A percentile compares a stretch with the other conserved stretches of the same genome.
These are phyloP conservation scores for Tympanoctomys barrerae DNA, from an alignment of 2,797 vertebrate species.

Conservation along the genomic window DNA sequence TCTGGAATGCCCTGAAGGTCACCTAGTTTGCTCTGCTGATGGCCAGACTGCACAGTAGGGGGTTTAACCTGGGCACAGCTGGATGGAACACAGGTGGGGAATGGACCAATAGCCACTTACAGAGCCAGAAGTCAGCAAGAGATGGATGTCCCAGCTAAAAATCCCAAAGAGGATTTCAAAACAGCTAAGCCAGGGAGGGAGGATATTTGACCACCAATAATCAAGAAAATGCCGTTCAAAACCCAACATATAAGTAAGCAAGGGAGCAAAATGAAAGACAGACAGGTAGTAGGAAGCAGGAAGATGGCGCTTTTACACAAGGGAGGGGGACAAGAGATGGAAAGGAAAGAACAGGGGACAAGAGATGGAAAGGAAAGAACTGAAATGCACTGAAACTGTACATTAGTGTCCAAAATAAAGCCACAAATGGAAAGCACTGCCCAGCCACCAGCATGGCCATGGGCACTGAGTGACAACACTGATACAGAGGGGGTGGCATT, in stretches of 20 bases:
- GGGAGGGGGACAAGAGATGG: background rate
- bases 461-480: background rate
- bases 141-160: background rate
- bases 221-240: background rate
- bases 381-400: background rate
- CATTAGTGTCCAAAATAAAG: background rate
- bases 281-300: no score
- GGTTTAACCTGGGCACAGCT: background rate
- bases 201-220: background rate
- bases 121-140: background rate
- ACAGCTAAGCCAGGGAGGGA: background rate
- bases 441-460: background rate
- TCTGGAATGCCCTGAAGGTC: background rate
- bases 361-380: background rate
- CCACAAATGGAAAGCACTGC: background rate
- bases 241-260: background rate
- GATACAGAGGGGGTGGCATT: no score
- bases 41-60: background rate
- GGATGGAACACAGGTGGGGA: background rate
- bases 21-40: background rate
- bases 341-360: background rate
- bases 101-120: background rate
- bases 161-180: background rate
- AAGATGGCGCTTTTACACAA: background rate
- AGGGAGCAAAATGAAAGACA: background rate